These are phyloP conservation scores for Limnephilus auricula DNA, from an alignment of 2,888 invertebrate species.

Conservation along the genomic window DNA sequence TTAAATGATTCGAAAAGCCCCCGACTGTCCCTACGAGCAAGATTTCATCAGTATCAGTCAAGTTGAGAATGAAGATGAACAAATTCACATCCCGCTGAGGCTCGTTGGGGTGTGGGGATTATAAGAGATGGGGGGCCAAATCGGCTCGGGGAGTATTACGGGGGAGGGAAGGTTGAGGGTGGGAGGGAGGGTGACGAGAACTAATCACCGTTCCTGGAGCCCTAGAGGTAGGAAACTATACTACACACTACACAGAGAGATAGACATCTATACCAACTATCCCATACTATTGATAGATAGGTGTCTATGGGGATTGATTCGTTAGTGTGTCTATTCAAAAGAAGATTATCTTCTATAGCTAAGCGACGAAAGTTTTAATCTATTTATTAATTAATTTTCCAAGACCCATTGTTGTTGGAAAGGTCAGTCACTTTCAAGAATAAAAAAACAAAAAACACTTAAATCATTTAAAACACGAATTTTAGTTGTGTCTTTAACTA, in stretches of 20 bases:
- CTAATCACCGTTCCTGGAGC: neutral
- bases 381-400: neutral
- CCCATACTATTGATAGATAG: neutral
- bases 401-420: neutral
- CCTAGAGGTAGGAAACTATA: neutral
- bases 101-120: conserved; percentile 67
- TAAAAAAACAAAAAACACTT: too few relatives aligned
- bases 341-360: neutral
- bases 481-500: too few relatives aligned
- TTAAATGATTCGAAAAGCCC: too few relatives aligned
- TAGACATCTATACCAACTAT: neutral
- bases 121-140: neutral
- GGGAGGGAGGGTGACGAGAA: neutral
- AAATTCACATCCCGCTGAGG: conserved; percentile 68
- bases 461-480: too few relatives aligned
- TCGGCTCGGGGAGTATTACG: neutral
- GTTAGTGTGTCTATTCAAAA: neutral
- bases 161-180: neutral
- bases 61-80: neutral
- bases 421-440: neutral
- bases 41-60: neutral
- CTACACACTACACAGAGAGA: neutral
- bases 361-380: neutral
- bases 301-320: neutral
- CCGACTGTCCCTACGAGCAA: too few relatives aligned